Percentiles rank a stretch among this genome's conserved stretches.
Conservation (phyloP, 2,113 vertebrate genomes). For the Peucedramus taeniatus region DNA sequence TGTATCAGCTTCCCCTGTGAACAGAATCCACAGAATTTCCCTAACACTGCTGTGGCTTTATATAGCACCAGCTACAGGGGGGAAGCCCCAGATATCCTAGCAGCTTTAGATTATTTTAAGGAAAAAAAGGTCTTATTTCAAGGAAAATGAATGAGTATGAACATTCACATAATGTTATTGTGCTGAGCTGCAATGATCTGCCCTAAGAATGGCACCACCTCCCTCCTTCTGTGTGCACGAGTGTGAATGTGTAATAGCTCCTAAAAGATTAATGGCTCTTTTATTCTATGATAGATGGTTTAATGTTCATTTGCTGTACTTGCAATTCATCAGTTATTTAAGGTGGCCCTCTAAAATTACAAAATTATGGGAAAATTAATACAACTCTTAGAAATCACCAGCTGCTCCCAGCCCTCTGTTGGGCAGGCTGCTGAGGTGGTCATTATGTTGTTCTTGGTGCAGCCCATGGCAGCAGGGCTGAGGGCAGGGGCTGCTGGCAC, state of each 20-base stretch:
- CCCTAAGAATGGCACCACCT: background rate
- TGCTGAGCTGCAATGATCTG: background rate
- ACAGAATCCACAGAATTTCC: background rate
- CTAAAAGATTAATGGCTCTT: background rate
- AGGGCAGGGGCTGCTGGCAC: background rate
- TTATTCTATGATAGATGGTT: background rate
- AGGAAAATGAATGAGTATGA: background rate
- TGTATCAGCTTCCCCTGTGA: background rate
- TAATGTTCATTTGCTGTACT: background rate
- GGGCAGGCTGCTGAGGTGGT: fast-evolving
- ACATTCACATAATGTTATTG: background rate
- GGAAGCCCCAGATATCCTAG: background rate
- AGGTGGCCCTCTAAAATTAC: background rate
- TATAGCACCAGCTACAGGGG: background rate
- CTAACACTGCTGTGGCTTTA: background rate
- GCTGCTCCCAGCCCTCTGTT: fast-evolving
- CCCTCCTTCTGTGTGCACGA: fast-evolving
- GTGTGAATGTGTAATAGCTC: background rate
- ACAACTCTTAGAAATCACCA: background rate
- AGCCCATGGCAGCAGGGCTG: background rate
- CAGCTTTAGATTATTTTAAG: background rate
- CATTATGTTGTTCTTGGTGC: fast-evolving
- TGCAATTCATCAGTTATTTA: background rate
- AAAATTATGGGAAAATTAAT: background rate
- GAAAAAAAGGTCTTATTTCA: background rate